phyloP scores from a whole-genome alignment of 2,113 vertebrate genomes.

The Brachionichthys hirsutus region DNA sequence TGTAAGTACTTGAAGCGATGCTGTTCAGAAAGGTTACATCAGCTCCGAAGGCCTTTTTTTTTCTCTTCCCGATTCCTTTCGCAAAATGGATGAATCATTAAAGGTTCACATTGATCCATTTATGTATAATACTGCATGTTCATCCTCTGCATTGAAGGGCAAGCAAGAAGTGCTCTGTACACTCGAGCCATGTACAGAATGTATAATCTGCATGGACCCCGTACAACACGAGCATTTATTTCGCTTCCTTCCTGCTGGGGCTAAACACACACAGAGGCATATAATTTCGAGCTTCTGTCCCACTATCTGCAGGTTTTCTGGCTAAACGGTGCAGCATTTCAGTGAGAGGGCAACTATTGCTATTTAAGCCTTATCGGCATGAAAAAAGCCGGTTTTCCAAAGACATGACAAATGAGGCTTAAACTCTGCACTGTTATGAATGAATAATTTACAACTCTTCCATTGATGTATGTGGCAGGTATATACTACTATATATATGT shows the following conservation, averaged over 20 bases:
- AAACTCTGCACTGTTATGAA: conserved; percentile 5
- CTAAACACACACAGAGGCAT: conserved; percentile 41
- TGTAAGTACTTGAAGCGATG: conserved; percentile 46
- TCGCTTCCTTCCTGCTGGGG: conserved; percentile 30
- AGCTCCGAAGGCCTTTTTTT: conserved; percentile 41
- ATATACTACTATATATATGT: conserved; percentile 2
- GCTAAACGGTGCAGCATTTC: conserved; percentile 40
- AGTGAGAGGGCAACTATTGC: conserved; percentile 11
- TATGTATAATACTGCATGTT: conserved; percentile 79
- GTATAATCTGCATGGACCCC: conserved; percentile 65
- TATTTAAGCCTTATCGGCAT: conserved; percentile 2
- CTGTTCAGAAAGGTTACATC: conserved; percentile 56
- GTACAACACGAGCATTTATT: conserved; percentile 54
- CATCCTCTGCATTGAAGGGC: conserved; percentile 77
- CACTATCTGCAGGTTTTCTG: conserved; percentile 22
- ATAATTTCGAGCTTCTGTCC: conserved; percentile 40
- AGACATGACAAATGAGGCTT: conserved; percentile 16
- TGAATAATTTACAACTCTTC: conserved; percentile 25
- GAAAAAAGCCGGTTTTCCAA: background rate
- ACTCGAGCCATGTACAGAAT: conserved; percentile 69
- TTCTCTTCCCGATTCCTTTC: conserved; percentile 50
- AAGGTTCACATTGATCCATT: conserved; percentile 44
- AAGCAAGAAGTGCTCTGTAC: conserved; percentile 57
- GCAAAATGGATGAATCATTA: conserved; percentile 31
- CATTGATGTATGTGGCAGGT: conserved; percentile 19